phyloP scores from a whole-genome alignment of 2,113 vertebrate species.

The human (Homo sapiens) region DNA sequence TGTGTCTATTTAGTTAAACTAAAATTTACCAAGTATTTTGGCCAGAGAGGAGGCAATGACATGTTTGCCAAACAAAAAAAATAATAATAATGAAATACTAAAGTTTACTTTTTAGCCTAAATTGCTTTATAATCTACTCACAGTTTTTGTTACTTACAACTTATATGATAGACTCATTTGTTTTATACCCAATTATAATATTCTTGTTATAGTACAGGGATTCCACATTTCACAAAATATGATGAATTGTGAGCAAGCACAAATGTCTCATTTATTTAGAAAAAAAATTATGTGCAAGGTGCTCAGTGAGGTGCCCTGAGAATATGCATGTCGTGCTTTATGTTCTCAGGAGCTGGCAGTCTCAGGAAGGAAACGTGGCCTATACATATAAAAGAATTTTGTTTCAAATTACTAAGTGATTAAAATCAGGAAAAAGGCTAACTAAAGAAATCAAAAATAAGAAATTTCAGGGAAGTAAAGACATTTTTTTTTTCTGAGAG shows the following conservation, averaged over 20 bases:
- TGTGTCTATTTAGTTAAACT: background rate
- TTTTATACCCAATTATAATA: background rate
- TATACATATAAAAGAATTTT: background rate
- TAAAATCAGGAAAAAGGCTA: background rate
- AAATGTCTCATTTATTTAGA: background rate
- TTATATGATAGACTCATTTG: background rate
- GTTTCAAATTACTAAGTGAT: background rate
- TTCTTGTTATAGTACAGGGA: background rate
- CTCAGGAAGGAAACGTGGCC: background rate
- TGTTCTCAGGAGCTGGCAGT: background rate
- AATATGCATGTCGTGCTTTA: background rate
- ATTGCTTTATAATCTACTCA: background rate
- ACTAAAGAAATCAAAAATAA: background rate
- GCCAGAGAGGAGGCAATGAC: background rate
- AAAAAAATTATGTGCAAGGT: background rate
- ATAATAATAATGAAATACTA: background rate
- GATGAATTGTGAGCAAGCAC: background rate
- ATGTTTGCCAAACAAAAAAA: background rate
- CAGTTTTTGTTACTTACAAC: background rate
- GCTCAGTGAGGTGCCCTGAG: background rate
- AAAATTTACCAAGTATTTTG: background rate
- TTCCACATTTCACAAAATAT: background rate
- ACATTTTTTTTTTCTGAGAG: background rate
- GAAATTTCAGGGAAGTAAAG: background rate
- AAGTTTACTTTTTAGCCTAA: background rate